phyloP scores from a whole-genome alignment of 2,888 invertebrate species.

The Mythimna lalbum region DNA sequence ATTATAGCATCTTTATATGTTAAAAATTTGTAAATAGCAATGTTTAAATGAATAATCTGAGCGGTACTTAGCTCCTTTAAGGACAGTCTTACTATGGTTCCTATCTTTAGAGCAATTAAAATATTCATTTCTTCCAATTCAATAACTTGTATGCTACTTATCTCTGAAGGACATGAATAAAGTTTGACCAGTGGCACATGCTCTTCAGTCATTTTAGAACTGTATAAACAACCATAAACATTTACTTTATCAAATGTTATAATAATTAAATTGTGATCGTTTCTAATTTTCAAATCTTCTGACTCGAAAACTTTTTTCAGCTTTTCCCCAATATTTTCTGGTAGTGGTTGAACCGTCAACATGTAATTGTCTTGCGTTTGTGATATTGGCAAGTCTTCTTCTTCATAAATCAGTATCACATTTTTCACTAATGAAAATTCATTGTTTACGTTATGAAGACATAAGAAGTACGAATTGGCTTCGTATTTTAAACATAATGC shows the following conservation, averaged over 20 bases:
- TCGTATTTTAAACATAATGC: slow-evolving; percentile 74
- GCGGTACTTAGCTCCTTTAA: slow-evolving; percentile 64
- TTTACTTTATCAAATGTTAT: slow-evolving; percentile 74
- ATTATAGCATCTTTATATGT: slow-evolving; percentile 69
- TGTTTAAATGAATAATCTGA: slow-evolving; percentile 78
- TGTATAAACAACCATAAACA: slow-evolving; percentile 73
- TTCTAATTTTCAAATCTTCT: slow-evolving; percentile 44
- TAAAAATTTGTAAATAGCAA: slow-evolving; percentile 74
- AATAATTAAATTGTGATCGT: slow-evolving; percentile 64
- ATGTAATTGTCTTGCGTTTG: slow-evolving; percentile 64
- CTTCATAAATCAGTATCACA: slow-evolving; percentile 55
- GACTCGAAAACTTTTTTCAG: slow-evolving; percentile 63
- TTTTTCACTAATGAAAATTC: slow-evolving; percentile 73
- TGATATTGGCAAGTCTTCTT: slow-evolving; percentile 58
- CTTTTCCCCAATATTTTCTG: slow-evolving; percentile 52
- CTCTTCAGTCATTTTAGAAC: slow-evolving; percentile 61
- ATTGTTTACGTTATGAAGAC: slow-evolving; percentile 71
- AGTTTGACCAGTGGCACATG: slow-evolving; percentile 70
- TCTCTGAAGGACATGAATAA: slow-evolving; percentile 78
- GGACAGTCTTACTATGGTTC: slow-evolving; percentile 76
- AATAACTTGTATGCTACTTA: slow-evolving; percentile 73
- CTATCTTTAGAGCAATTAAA: slow-evolving; percentile 76
- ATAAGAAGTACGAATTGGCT: slow-evolving; percentile 67
- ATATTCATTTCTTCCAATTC: slow-evolving; percentile 64
- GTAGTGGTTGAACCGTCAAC: slow-evolving; percentile 58